Conservation (phyloP, 2,113 vertebrate genomes). For the Lucifuga dentata region DNA sequence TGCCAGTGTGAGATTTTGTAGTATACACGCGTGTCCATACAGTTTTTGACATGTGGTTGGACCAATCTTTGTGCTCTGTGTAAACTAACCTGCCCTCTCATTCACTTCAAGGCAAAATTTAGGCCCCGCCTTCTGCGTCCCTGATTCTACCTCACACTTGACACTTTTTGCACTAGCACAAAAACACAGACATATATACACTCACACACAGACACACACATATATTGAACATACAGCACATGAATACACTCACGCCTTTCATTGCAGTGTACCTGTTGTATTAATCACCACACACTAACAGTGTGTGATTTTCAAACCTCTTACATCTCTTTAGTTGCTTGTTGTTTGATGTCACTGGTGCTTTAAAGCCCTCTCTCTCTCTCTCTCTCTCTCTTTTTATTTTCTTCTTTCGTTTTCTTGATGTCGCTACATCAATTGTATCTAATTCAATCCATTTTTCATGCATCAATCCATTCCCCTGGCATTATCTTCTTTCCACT, state of each 20-base stretch:
- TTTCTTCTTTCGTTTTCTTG: slow-evolving; percentile 63
- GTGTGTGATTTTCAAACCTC: slow-evolving; percentile 75
- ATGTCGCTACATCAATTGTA: slow-evolving; percentile 67
- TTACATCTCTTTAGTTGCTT: slow-evolving; percentile 66
- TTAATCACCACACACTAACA: slow-evolving; percentile 64
- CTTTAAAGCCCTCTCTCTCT: slow-evolving; percentile 73
- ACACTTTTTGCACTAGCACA: slow-evolving; percentile 80
- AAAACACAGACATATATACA: slow-evolving; percentile 40
- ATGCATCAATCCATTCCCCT: slow-evolving; percentile 63
- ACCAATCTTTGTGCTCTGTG: slow-evolving; percentile 76
- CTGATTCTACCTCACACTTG: slow-evolving; percentile 82
- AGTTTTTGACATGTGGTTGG: slow-evolving; percentile 79
- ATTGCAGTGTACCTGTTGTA: slow-evolving; percentile 80
- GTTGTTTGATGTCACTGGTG: slow-evolving; percentile 58
- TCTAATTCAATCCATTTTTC: slow-evolving; percentile 73
- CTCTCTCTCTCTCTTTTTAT: slow-evolving; percentile 71
- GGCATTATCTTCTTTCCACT: slow-evolving; percentile 51
- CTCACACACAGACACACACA: slow-evolving; percentile 12
- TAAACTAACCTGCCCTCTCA: slow-evolving; percentile 86
- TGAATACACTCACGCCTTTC: slow-evolving; percentile 64
- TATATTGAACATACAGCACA: slow-evolving; percentile 35
- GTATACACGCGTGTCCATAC: slow-evolving; percentile 75
- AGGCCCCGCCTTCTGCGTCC: slow-evolving; percentile 78
- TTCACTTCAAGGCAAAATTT: slow-evolving; percentile 84
- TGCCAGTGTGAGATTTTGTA: slow-evolving; percentile 75